phyloP scores from a whole-genome alignment of 2,113 vertebrate genomes.

The Pardalotus punctatus region DNA sequence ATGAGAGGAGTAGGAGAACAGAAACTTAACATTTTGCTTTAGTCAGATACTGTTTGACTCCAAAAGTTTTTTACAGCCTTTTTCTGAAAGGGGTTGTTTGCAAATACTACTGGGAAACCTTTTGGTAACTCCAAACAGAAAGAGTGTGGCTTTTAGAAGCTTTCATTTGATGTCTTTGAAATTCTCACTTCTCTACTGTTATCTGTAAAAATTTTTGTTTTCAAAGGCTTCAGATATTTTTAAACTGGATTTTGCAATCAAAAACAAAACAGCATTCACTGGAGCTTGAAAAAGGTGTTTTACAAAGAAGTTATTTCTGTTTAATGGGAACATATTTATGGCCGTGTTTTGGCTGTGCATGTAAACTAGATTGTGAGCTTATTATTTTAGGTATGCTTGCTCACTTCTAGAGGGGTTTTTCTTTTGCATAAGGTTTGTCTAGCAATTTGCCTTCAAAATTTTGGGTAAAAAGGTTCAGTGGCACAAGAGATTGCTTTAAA shows the following conservation, averaged over 20 bases:
- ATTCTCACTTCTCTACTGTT: not conserved
- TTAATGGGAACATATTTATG: constrained; percentile 36
- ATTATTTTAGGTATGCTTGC: not conserved
- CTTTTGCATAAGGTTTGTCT: not conserved
- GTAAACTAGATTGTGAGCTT: not conserved
- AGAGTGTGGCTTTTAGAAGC: not conserved
- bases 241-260: not conserved
- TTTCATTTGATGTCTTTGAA: not conserved
- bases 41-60: not conserved
- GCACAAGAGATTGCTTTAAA: not conserved
- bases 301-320: not conserved
- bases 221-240: not conserved
- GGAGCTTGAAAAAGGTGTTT: not conserved
- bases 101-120: not conserved
- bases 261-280: not conserved
- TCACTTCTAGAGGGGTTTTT: constrained; percentile 1
- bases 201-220: not conserved
- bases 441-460: not conserved
- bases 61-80: not conserved
- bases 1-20: not conserved
- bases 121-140: not conserved
- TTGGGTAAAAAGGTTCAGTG: constrained; percentile 7
- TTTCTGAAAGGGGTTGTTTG: not conserved
- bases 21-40: not conserved
- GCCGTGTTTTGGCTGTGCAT: not conserved